Evolutionary conservation across 1,140 invertebrate species (phyloP).

Genomic region (Drosophila burlai): DNA sequence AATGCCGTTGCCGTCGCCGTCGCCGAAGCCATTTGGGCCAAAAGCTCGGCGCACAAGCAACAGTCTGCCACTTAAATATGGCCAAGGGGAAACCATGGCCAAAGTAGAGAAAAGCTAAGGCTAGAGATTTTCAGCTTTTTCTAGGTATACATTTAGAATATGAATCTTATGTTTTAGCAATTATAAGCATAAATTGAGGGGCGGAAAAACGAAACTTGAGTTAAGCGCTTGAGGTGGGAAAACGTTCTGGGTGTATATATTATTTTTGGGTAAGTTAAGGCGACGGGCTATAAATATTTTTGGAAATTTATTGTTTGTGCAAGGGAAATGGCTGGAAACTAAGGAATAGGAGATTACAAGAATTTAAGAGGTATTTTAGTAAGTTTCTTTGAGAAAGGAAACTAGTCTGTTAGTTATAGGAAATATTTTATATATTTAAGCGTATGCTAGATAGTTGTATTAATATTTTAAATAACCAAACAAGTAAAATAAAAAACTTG

Average conservation of each 20-base stretch:
- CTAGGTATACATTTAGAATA: constrained; percentile 14
- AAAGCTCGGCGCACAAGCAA: constrained; percentile 55
- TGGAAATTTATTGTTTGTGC: background rate
- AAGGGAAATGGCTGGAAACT: background rate
- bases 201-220: background rate
- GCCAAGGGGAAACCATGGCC: constrained; percentile 15
- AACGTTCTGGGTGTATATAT: constrained; percentile 4
- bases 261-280: background rate
- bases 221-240: constrained; percentile 18
- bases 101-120: background rate
- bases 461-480: no score
- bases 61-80: constrained; percentile 78
- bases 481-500: no score
- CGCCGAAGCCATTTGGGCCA: constrained; percentile 36
- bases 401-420: no score
- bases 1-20: constrained; percentile 42
- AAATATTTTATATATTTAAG: no score
- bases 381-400: background rate
- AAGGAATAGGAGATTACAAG: background rate
- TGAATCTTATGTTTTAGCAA: constrained; percentile 45
- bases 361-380: background rate
- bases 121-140: constrained; percentile 34
- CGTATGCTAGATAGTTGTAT: no score
- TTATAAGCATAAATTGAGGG: constrained; percentile 32
- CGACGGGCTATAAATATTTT: constrained; percentile 8